Evolutionary conservation across 2,888 invertebrate genomes (phyloP), one percentile per base, ranked within the genome.

Genomic region (Lamellibrachia columna): DNA sequence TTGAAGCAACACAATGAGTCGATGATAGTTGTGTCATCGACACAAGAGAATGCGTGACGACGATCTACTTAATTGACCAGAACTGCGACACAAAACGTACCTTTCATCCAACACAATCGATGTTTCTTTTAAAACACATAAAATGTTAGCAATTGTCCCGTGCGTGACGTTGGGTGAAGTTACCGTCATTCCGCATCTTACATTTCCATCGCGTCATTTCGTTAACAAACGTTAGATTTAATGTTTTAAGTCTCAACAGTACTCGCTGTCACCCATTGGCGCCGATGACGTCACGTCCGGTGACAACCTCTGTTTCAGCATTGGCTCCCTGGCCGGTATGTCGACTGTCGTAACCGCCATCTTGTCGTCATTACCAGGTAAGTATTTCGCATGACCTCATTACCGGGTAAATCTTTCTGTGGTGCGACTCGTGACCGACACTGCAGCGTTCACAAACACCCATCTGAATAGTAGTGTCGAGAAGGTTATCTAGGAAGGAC

Each of bases 321-420:
- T 91, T 58, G 91, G 91, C 22, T 53, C 58, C 11, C 91, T 91
- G n/a, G 58, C 91, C 58, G 91, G 91, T 22, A 40, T 91, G 28
- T 91, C 91, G 58, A 91, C 91, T 53, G 58, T 91, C 15, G 91
- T 91, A 40, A 91, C 52, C 9, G 91, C 91, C 58, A 53, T 91
- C 40, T 53, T 91, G 58, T 40, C 91, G 55, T 55, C 55, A 55
- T 55, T 55, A 55, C 55, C 55, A 55, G 55, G 55, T 55, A 55
- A 55, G 55, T 9, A 7, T 9, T 7, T 55, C 40, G 40, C 40
- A 75, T 75, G 15, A 75, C 75, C 22, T 75, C 75, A 75, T 75
- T 75, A 22, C 75, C 75, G 6, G 55, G 55, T 55, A 55, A 55
- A 6, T n/a, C 2, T 75, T 75, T 22, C 6, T 6, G n/a, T 1